A percentile compares a stretch with the other conserved stretches of the same genome.
phyloP scores from a whole-genome alignment of 2,797 vertebrate species.

The Austrolebias charrua region DNA sequence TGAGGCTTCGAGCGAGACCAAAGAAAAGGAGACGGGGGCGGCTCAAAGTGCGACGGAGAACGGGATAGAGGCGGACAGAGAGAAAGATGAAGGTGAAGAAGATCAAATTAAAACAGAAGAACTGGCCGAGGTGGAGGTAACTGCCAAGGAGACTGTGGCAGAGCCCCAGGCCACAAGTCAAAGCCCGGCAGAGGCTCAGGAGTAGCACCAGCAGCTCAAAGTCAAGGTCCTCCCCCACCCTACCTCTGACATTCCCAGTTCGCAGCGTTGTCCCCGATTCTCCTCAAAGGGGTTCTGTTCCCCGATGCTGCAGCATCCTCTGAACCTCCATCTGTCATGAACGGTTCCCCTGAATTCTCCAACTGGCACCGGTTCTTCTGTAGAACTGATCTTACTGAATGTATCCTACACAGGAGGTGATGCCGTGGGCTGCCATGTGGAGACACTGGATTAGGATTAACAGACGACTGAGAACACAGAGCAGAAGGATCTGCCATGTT shows the following conservation, averaged over 20 bases:
- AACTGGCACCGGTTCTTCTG: constrained; percentile 35
- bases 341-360: constrained; percentile 6
- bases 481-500: no score
- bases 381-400: constrained; percentile 66
- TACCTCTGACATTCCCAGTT: constrained; percentile 38
- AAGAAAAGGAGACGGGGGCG: constrained; percentile 38
- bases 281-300: constrained; percentile 23
- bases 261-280: constrained; percentile 24
- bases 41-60: constrained; percentile 57
- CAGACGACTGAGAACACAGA: background rate
- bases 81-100: constrained; percentile 35
- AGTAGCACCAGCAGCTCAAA: constrained; percentile 38
- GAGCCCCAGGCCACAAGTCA: constrained; percentile 41
- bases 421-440: constrained; percentile 15
- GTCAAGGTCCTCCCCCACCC: constrained; percentile 29
- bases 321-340: constrained; percentile 20
- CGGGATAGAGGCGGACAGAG: constrained; percentile 57
- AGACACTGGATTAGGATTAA: constrained; percentile 13
- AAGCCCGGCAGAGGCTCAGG: constrained; percentile 50
- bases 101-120: constrained; percentile 38
- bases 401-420: constrained; percentile 44
- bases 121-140: constrained; percentile 39
- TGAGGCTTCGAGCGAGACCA: constrained; percentile 48
- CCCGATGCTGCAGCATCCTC: constrained; percentile 45
- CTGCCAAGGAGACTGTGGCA: constrained; percentile 36